Evolutionary conservation across 2,888 invertebrate genomes (phyloP), one percentile per base, ranked within the genome.

Genomic region (Pedicia rivosa): DNA sequence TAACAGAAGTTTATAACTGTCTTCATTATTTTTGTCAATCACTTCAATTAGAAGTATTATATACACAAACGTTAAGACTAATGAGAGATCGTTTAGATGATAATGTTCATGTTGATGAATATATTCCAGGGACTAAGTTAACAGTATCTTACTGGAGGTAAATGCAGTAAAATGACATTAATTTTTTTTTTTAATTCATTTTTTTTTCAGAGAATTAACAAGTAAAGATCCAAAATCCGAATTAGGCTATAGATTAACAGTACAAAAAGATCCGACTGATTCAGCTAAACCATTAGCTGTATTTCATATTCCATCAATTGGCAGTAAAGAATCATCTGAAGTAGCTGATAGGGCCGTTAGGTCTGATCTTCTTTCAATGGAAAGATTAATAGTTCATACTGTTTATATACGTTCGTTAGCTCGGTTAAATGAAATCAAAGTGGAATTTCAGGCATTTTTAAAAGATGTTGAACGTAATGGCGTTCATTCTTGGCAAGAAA

Each of bases 111-210:
- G 83, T 90, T 4, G 92, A 92, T 52, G 84, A 88, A 53, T 95
- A 95, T 55, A 68, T 76, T 19, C 82, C 88, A 1, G 94, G 94
- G 13, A 81, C 79, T 48, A 80, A 82, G 54, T 66, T 95, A 13
- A 78, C 84, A 9, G 75, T 95, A n/a, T 90, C 91, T 0, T 95
- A 95, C 64, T 95, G 94, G 94, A 80, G 87, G 78, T 78, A 56
- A 48, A 43, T 45, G n/a, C n/a, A n/a, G n/a, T n/a, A n/a, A n/a
- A n/a, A n/a, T n/a, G n/a, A n/a, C n/a, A n/a, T n/a, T n/a, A 19
- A 27, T 15, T n/a, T 10, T 22, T 35, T 10, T 27, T 14, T 39
- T 14, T 8, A 26, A 30, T 26, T 37, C 27, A 22, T 33, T 20
- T 20, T 6, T 6, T 6, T 20, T 20, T 8, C 8, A 20, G 34